Base-by-base conservation (phyloP, 2,888 invertebrate genomes). In the Neria commutata region DNA sequence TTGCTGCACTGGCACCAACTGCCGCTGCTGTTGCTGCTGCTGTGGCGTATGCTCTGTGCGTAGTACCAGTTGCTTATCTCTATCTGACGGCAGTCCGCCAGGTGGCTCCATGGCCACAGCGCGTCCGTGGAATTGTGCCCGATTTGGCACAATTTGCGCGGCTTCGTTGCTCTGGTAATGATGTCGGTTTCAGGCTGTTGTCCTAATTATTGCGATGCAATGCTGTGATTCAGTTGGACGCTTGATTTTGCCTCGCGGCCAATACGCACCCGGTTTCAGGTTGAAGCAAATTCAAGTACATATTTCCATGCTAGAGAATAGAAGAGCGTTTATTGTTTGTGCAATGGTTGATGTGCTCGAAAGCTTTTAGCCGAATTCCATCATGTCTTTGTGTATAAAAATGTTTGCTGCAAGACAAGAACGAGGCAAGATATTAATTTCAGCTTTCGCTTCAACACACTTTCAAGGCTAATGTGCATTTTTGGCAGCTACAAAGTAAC, bases 61-160 rank as follows among this genome's bases (percentile, higher is more conserved):
- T 48, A 74, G 60, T 66, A 73, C 69, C 67, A 76, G 66, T 66
- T 78, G 75, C 64, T 72, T 69, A 67, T 80, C 77, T 76, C 73
- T 77, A 64, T 80, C 78, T 67, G 78, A 76, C 68, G 77, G 78
- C 61, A 75, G 59, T 53, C 72, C 76, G 69, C 76, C 76, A 69
- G 78, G 73, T 66, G 80, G 78, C 76, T 81, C 81, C 81, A 81
- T 81, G 74, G 72, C 79, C 75, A 72, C 73, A 66, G 65, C 63
- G 62, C 61, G 70, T 68, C 66, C 68, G 68, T 69, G 66, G 63
- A 67, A 62, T 62, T 62, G 66, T 66, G 70, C 72, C 70, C 66
- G 60, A 63, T 66, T 67, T 67, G 70, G 71, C 74, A 71, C 73
- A 72, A 70, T 67, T 67, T 62, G 65, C 55, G 17, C 14, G 4